A percentile compares a stretch with the other conserved stretches of the same genome.
These are phyloP conservation scores for Oscheius myriophilus DNA, from an alignment of 2,888 invertebrate genomes.

Conservation along the genomic window DNA sequence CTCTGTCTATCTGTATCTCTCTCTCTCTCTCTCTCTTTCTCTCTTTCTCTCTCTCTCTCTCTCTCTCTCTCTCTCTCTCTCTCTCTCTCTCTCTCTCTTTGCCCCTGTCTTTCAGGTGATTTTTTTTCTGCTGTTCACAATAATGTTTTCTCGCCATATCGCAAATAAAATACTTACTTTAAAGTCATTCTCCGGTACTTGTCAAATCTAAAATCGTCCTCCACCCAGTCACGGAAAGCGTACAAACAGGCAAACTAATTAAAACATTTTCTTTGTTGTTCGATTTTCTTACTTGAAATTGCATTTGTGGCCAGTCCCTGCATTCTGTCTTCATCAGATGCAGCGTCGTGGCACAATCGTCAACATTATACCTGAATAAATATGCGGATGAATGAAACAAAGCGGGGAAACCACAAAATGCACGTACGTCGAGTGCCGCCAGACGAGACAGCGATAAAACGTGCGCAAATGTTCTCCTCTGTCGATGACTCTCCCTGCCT, in stretches of 20 bases:
- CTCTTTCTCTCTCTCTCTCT: too few species aligned
- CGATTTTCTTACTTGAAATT: slow-evolving; percentile 33
- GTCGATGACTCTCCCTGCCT: slow-evolving; percentile 41
- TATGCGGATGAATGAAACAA: not conserved
- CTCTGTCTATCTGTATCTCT: not conserved
- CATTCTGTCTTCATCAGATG: slow-evolving; percentile 47
- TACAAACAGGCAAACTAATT: slow-evolving; percentile 57
- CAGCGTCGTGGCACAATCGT: slow-evolving; percentile 47
- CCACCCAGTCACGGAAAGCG: slow-evolving; percentile 44
- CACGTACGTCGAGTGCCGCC: slow-evolving; percentile 40
- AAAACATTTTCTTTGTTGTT: not conserved
- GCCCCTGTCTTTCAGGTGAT: too few species aligned
- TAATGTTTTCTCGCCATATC: too few species aligned
- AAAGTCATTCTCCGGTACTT: slow-evolving; percentile 47
- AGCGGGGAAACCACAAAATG: too few species aligned
- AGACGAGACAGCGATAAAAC: slow-evolving; percentile 46
- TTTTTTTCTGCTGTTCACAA: too few species aligned
- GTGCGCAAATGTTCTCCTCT: slow-evolving; percentile 52
- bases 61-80: too few species aligned
- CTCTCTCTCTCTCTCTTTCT: too few species aligned
- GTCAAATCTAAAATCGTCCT: slow-evolving; percentile 51
- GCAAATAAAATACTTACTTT: slow-evolving; percentile 35
- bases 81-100: too few species aligned
- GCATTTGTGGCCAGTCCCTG: slow-evolving; percentile 53
- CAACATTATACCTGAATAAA: slow-evolving; percentile 36